Evolutionary conservation across 2,797 vertebrate genomes (phyloP).

Genomic region (Myotis findleyi): DNA sequence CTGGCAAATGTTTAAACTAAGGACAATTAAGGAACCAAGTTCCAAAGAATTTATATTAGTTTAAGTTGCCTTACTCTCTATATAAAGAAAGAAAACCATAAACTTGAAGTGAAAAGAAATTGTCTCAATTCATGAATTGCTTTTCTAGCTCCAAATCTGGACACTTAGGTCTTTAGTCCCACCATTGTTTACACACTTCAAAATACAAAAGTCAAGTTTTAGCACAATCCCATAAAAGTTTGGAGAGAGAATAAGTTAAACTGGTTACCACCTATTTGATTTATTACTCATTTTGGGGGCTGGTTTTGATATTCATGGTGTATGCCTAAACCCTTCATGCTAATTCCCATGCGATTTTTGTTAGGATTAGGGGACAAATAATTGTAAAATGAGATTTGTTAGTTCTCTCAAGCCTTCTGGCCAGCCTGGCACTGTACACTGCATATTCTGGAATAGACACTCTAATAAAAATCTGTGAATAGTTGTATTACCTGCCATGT

Average conservation of each 20-base stretch:
- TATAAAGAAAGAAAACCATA: slow-evolving; percentile 24
- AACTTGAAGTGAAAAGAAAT: slow-evolving; percentile 20
- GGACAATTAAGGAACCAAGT: not conserved
- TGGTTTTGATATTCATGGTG: not conserved
- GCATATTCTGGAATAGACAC: not conserved
- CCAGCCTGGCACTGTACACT: not conserved
- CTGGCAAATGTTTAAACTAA: not conserved
- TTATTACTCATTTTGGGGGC: not conserved
- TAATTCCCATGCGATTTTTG: slow-evolving; percentile 14
- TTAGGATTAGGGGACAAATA: not conserved
- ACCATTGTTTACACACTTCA: slow-evolving; percentile 55
- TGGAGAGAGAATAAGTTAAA: slow-evolving; percentile 34
- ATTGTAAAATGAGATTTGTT: not conserved
- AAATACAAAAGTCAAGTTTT: slow-evolving; percentile 63
- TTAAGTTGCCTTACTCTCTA: not conserved
- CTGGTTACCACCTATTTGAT: not conserved
- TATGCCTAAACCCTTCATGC: not conserved
- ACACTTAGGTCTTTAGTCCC: slow-evolving; percentile 64
- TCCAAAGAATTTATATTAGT: not conserved
- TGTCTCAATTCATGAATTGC: slow-evolving; percentile 42
- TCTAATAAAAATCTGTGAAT: not conserved
- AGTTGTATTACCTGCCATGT: slow-evolving; percentile 94
- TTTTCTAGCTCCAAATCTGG: slow-evolving; percentile 53
- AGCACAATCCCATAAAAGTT: slow-evolving; percentile 51
- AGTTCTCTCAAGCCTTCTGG: not conserved